Percentiles rank a stretch among this genome's conserved stretches.
These are phyloP conservation scores for Trematomus loennbergii DNA, from an alignment of 2,113 vertebrate species.

Conservation along the genomic window DNA sequence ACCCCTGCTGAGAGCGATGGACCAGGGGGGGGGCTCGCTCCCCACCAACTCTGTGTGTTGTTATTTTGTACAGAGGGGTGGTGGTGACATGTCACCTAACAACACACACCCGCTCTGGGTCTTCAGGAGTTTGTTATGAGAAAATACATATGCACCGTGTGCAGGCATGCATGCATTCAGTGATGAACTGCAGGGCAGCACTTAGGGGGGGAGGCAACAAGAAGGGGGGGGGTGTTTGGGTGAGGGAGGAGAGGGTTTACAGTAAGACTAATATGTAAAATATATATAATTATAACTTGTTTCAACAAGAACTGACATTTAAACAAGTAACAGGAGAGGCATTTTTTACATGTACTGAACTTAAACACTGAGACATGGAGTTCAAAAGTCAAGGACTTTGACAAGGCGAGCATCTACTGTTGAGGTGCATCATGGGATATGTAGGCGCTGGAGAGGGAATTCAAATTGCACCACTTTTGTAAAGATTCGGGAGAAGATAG, in stretches of 20 bases:
- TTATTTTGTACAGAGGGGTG: slow-evolving; percentile 54
- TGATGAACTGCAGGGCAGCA: slow-evolving; percentile 53
- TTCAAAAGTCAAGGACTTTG: not conserved
- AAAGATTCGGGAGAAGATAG: no score
- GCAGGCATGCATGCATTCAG: slow-evolving; percentile 48
- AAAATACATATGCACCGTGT: slow-evolving; percentile 70
- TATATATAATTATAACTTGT: no score
- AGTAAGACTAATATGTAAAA: no score
- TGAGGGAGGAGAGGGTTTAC: not conserved
- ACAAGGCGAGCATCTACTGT: not conserved
- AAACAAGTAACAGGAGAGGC: no score
- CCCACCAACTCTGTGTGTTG: slow-evolving; percentile 47
- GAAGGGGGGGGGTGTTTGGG: no score
- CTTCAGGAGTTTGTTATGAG: slow-evolving; percentile 65
- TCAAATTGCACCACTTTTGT: not conserved
- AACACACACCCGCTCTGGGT: slow-evolving; percentile 59
- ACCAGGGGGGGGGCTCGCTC: slow-evolving; percentile 23
- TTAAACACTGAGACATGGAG: not conserved
- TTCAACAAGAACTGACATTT: not conserved
- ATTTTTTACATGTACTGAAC: no score
- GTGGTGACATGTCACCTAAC: slow-evolving; percentile 63
- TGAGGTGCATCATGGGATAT: slow-evolving; percentile 2
- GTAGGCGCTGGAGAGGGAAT: not conserved
- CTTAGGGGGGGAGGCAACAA: no score
- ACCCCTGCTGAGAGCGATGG: slow-evolving; percentile 84